Conservation (phyloP, 2,797 vertebrate genomes). For the Anguilla obscura region DNA sequence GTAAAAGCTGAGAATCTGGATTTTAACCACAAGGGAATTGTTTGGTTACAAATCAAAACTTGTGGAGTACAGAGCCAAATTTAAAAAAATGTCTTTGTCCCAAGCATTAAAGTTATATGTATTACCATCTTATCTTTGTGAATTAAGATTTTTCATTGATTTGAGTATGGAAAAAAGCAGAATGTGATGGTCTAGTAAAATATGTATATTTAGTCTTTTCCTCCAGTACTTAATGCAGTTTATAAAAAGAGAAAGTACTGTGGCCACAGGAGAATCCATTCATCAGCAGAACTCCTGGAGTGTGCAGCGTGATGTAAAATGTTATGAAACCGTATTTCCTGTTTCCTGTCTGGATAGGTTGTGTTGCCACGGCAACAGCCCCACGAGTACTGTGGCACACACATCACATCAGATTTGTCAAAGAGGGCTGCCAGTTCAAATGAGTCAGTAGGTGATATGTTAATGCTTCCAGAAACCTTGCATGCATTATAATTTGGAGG, state of each 20-base stretch:
- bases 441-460: slow-evolving; percentile 21
- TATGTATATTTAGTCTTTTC: slow-evolving; percentile 9
- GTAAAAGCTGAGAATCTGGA: too few relatives aligned
- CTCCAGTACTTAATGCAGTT: background rate
- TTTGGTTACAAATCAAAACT: too few relatives aligned
- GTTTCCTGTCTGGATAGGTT: slow-evolving; percentile 25
- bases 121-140: background rate
- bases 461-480: slow-evolving; percentile 35
- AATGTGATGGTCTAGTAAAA: background rate
- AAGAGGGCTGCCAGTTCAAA: slow-evolving; percentile 33
- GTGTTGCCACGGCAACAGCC: background rate
- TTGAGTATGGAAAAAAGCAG: background rate
- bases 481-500: slow-evolving; percentile 25
- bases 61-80: too few relatives aligned
- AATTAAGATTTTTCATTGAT: background rate
- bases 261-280: slow-evolving; percentile 11
- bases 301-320: slow-evolving; percentile 33
- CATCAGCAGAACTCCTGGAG: background rate
- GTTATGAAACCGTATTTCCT: slow-evolving; percentile 39
- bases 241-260: background rate
- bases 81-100: too few relatives aligned
- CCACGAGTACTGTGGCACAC: slow-evolving; percentile 31
- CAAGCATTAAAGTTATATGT: background rate
- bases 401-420: slow-evolving; percentile 36
- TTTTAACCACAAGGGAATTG: too few relatives aligned